Evolutionary conservation across 1,140 invertebrate genomes (phyloP).

Genomic region (Planococcus citri): DNA sequence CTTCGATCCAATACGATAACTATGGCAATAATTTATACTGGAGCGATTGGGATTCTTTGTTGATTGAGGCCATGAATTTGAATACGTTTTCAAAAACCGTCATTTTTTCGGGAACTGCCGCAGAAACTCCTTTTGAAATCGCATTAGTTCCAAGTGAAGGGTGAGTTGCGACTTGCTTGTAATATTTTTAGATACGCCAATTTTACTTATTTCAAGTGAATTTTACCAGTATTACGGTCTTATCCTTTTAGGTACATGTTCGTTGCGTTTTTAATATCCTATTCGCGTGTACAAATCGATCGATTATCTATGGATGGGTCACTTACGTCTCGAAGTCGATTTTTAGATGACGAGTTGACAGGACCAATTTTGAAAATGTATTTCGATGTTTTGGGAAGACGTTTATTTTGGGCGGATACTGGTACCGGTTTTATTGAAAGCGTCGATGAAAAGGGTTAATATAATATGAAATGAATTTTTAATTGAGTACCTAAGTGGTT

Average conservation of each 20-base stretch:
- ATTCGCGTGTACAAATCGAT: constrained; percentile 41
- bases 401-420: constrained; percentile 44
- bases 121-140: constrained; percentile 45
- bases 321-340: constrained; percentile 33
- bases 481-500: no score
- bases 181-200: no score
- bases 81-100: constrained; percentile 40
- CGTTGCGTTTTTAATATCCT: constrained; percentile 40
- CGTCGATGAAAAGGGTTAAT: constrained; percentile 39
- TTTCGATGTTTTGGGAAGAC: constrained; percentile 38
- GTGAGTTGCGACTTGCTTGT: constrained; percentile 35
- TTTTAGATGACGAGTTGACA: constrained; percentile 38
- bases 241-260: constrained; percentile 43
- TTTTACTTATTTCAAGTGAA: constrained; percentile 26
- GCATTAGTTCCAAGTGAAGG: constrained; percentile 48
- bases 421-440: constrained; percentile 41
- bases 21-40: constrained; percentile 53
- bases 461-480: neutral
- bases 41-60: constrained; percentile 40
- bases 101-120: constrained; percentile 39
- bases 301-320: constrained; percentile 44
- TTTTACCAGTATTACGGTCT: no score
- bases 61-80: constrained; percentile 45
- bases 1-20: constrained; percentile 52
- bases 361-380: constrained; percentile 40